phyloP scores from a whole-genome alignment of 2,797 vertebrate genomes.

The Momotus momota region DNA sequence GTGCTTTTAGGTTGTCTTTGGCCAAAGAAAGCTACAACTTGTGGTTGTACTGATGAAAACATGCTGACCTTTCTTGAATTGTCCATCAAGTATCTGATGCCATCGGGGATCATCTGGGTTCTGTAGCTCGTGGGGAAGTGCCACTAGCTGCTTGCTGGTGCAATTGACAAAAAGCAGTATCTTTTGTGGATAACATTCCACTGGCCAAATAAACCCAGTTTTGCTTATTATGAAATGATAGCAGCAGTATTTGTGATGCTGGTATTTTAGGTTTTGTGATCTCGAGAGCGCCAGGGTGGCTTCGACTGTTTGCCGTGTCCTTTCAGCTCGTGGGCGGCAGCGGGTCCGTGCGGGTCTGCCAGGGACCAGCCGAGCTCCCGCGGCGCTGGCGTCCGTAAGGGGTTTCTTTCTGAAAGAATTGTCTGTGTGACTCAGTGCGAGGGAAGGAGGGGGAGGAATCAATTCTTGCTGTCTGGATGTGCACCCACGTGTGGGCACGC shows the following conservation, averaged over 20 bases:
- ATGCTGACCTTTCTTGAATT: background rate
- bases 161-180: background rate
- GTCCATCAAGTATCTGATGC: too few species aligned
- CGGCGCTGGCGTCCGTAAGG: too few species aligned
- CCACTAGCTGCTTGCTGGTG: rapidly evolving
- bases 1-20: background rate
- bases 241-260: rapidly evolving
- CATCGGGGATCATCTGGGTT: rapidly evolving
- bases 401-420: background rate
- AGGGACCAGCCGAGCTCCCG: background rate
- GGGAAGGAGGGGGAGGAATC: background rate
- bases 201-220: background rate
- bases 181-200: background rate
- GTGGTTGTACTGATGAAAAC: background rate
- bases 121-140: background rate
- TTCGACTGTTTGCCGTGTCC: background rate
- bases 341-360: rapidly evolving
- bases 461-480: background rate
- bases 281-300: too few species aligned
- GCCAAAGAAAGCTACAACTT: background rate
- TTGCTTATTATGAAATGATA: rapidly evolving
- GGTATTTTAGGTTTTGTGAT: background rate
- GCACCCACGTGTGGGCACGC: background rate
- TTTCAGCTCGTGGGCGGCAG: background rate
- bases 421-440: rapidly evolving